These are phyloP conservation scores for Caenorhabditis sp. DNA, from an alignment of 2,888 invertebrate genomes.

Conservation along the genomic window DNA sequence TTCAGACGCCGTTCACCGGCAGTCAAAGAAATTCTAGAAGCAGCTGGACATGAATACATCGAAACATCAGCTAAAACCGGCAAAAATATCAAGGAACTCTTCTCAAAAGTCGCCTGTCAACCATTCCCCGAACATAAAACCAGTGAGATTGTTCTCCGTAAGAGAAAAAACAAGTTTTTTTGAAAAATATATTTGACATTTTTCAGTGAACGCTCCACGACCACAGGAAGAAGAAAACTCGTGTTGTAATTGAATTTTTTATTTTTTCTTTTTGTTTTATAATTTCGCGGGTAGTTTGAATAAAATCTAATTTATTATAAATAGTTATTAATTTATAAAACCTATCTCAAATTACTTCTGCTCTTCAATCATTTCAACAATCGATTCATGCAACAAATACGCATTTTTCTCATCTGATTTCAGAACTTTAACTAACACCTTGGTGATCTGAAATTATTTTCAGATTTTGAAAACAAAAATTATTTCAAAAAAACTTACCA, in stretches of 20 bases:
- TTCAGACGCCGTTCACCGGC: constrained; percentile 23
- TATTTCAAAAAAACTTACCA: constrained; percentile 12
- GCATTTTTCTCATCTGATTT: not conserved
- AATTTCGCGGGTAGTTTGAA: no score
- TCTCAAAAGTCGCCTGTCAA: constrained; percentile 28
- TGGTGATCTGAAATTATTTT: not conserved
- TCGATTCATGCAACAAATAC: not conserved
- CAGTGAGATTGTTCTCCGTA: constrained; percentile 29
- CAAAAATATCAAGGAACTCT: constrained; percentile 62
- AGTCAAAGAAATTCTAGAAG: constrained; percentile 21
- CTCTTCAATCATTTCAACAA: constrained; percentile 3
- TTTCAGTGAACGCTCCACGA: constrained; percentile 33
- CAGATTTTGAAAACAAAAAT: no score
- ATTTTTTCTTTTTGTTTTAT: no score
- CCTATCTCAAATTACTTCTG: not conserved
- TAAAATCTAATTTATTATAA: no score
- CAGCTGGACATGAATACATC: constrained; percentile 40
- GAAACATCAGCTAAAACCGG: constrained; percentile 56
- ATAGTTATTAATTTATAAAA: no score
- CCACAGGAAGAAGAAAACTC: constrained; percentile 4
- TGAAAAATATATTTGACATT: not conserved
- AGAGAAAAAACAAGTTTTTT: not conserved
- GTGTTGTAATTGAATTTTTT: constrained; percentile 5
- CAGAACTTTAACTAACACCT: constrained; percentile 7
- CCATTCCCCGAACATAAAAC: constrained; percentile 35